A percentile compares a stretch with the other conserved stretches of the same genome.
These are phyloP conservation scores for Stichodactyla mertensii DNA, from an alignment of 64 coral and sea anemone species.

Conservation along the genomic window DNA sequence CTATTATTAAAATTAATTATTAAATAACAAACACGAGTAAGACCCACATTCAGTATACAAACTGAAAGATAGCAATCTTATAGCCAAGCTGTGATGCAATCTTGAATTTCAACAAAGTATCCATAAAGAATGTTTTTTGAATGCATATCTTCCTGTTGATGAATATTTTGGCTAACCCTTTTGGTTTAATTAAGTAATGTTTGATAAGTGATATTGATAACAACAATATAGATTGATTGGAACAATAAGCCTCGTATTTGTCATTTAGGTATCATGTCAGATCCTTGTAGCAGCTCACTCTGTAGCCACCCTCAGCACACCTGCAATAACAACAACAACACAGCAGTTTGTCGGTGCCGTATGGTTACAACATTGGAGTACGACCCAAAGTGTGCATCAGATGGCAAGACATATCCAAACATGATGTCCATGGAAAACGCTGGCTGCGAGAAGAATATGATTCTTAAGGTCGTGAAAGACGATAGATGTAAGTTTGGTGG, in stretches of 20 bases:
- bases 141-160: too few relatives aligned
- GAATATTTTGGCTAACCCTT: too few relatives aligned
- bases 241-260: neutral
- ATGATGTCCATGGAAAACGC: constrained; percentile 42
- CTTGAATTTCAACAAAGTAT: too few relatives aligned
- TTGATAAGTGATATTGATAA: too few relatives aligned
- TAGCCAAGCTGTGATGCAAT: too few relatives aligned
- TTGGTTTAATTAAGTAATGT: too few relatives aligned
- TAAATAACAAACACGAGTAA: too few relatives aligned
- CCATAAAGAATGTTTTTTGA: too few relatives aligned
- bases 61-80: too few relatives aligned
- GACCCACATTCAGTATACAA: too few relatives aligned
- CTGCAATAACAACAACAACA: constrained; percentile 40
- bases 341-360: constrained; percentile 53
- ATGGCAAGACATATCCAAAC: constrained; percentile 84
- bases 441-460: constrained; percentile 60
- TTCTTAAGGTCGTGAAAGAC: constrained; percentile 39
- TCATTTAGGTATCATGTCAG: neutral
- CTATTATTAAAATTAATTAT: too few relatives aligned
- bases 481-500: constrained; percentile 23
- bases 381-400: constrained; percentile 71
- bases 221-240: too few relatives aligned
- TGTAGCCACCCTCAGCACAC: constrained; percentile 74
- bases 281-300: constrained; percentile 57
- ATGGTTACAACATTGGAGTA: constrained; percentile 37